Conservation (phyloP, 2,797 vertebrate species). For the Ctenopoma kingsleyae region DNA sequence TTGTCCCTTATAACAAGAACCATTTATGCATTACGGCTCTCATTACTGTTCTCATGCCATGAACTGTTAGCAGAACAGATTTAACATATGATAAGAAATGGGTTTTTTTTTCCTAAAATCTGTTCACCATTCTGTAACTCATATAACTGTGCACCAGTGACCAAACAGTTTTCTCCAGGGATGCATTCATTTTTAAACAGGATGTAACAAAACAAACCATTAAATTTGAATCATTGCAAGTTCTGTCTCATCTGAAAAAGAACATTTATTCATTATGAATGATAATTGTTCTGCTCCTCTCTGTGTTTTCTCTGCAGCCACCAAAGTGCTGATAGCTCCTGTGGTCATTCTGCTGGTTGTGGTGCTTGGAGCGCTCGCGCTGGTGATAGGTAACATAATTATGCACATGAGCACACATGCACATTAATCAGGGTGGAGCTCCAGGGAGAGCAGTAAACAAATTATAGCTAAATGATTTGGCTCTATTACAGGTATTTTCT, state of each 20-base stretch:
- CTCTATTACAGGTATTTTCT: constrained; percentile 19
- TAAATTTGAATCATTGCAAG: constrained; percentile 8
- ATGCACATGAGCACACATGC: constrained; percentile 24
- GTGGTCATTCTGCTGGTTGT: constrained; percentile 92
- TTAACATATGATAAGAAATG: constrained; percentile 36
- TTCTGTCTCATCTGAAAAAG: constrained; percentile 4
- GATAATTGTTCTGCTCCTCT: constrained; percentile 3
- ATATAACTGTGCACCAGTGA: neutral
- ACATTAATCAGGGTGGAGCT: constrained; percentile 18
- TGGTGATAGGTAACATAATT: constrained; percentile 92
- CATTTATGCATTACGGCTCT: constrained; percentile 31
- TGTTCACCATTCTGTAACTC: neutral
- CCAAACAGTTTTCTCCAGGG: constrained; percentile 2
- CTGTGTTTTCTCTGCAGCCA: constrained; percentile 83
- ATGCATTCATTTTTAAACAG: constrained; percentile 6
- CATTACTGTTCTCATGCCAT: constrained; percentile 13
- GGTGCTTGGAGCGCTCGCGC: constrained; percentile 93
- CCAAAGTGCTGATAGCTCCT: constrained; percentile 94
- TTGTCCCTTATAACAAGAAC: constrained; percentile 45
- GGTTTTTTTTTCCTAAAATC: neutral
- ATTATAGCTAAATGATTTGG: constrained; percentile 18
- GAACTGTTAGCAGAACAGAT: constrained; percentile 15
- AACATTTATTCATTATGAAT: constrained; percentile 17
- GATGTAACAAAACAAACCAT: constrained; percentile 7
- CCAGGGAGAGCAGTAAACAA: neutral